Evolutionary conservation across 1,140 invertebrate species (phyloP), one percentile per base, ranked within the genome.

Genomic region (Ladona fulva): DNA sequence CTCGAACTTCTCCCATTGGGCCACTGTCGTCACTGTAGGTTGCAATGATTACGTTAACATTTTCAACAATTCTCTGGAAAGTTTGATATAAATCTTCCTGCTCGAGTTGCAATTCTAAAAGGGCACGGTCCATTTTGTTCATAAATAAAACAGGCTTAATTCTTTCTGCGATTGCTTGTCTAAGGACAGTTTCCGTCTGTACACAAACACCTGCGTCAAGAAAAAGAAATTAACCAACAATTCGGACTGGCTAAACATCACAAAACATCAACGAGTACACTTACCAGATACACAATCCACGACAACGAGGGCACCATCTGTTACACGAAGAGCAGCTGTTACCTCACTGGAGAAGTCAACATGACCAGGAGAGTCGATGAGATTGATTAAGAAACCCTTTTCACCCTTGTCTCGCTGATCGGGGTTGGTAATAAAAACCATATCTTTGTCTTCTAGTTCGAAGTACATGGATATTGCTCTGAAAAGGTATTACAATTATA

Each of bases 321-420:
- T 99, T 73, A 99, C 97, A 90, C 97, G 95, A 77, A 99, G 92
- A 81, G 97, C 97, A 84, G 97, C 97, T 78, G 97, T 99, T 79
- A 99, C 97, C 89, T 99, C 97, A 84, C 95, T 98, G 0, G 97
- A 99, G 89, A 99, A 99, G 87, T 99, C 97, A 84, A 99, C 97
- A 92, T 99, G 97, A 79, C 97, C 97, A 83, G 97, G 97, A 73
- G 97, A 99, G 87, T 99, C 97, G 83, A 99, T 99, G 84, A 99
- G 89, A 86, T 99, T 99, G 89, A 99, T 99, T 86, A 99, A 93
- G 90, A 99, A 99, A 88, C 96, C 96, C 86, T 95, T 96, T 82
- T 93, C 92, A 16, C 89, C 91, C 86, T 96, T 95, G 82, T 96
- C 94, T 84, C 93, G 90, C 86, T 97, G 95, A 85, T 96, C 94